Percentiles rank a stretch among this genome's conserved stretches.
phyloP scores from a whole-genome alignment of 1,140 invertebrate genomes.

The Euglossa dilemma region DNA sequence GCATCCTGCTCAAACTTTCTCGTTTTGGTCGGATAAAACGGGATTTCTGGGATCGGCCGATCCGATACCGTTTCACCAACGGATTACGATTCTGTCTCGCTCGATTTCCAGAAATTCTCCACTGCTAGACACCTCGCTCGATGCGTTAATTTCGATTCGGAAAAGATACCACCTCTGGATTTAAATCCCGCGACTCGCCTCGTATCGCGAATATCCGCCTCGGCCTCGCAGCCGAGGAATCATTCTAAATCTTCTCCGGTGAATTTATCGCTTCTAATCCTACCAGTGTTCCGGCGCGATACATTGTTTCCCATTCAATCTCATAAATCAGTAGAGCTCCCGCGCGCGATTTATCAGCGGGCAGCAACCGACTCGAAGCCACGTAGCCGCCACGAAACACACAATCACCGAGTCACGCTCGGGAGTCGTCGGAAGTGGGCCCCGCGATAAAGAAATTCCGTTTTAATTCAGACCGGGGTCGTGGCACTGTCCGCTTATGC shows the following conservation, averaged over 20 bases:
- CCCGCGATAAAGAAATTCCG: slow-evolving; percentile 6
- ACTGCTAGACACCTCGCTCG: no score
- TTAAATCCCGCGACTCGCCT: no score
- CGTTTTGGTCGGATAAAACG: background rate
- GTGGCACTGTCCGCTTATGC: slow-evolving; percentile 15
- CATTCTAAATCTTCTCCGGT: slow-evolving; percentile 10
- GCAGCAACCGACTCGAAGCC: background rate
- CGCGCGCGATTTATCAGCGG: slow-evolving; percentile 31
- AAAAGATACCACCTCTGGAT: no score
- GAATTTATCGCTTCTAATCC: slow-evolving; percentile 26
- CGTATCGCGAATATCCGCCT: background rate
- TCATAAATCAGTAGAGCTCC: slow-evolving; percentile 30
- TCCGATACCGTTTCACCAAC: background rate
- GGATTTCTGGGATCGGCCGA: background rate
- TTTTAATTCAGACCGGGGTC: background rate
- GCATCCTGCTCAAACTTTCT: slow-evolving; percentile 11
- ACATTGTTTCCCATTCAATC: slow-evolving; percentile 35
- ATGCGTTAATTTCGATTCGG: no score
- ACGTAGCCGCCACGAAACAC: background rate
- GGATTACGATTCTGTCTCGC: background rate
- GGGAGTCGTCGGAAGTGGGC: slow-evolving; percentile 1
- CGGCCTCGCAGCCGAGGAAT: background rate
- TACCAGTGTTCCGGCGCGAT: slow-evolving; percentile 9
- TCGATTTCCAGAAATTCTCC: no score
- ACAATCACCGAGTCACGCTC: background rate